Base-by-base conservation (phyloP, 2,113 vertebrate species). In the Cranoglanis bouderius region DNA sequence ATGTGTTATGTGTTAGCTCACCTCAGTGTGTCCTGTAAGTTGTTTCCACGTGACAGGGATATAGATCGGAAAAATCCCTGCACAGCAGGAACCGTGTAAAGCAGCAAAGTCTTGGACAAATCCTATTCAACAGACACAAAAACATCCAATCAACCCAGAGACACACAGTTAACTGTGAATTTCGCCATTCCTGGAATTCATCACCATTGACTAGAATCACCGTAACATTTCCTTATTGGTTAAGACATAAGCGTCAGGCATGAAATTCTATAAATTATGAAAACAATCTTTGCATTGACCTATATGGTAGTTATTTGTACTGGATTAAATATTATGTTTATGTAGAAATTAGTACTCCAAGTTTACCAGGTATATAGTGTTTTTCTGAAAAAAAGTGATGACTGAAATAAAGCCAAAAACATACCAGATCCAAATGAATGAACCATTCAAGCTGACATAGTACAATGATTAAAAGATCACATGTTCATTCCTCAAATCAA, bases 21-120 rank as follows among this genome's bases (percentile, higher is more conserved):
- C 98, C 98, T 97, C 85, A 99, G 97, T 0, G 98, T 99, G 91
- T 99, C 98, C 91, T 99, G 98, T 5, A 99, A 95, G 93, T 99
- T 99, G 93, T 99, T 99, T 91, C 98, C 98, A 89, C 98, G 96
- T 49, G 98, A 99, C 88, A 99, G 93, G 82, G 98, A 99, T 92
- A 99, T 99, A 82, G 98, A 99, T 19, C 98, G 95, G 96, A 99
- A 99, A 94, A 99, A 99, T 29, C 98, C 98, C 89, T 99, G 98
- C 89, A 99, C 98, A 7, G 98, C 98, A n/a, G 98, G 98, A 53
- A 99, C 98, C 0, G 98, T 99, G 95, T 99, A 99, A 91, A 98
- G 94, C 87, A 99, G 92, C 55, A 99, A 94, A 0, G 97, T 99
- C 94, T 99, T 99, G 63, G 98, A 99, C 57, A 99, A 95, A 92